These are phyloP conservation scores for cattle (Bos taurus) DNA, from an alignment of 2,113 vertebrate species.

Conservation along the genomic window ARS-UCD2.0 NC_037345.1:54962501-54963000, in stretches of 20 bases:
- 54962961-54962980: neutral
- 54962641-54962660: neutral
- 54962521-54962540: neutral
- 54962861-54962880: neutral
- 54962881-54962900: neutral
- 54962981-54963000: neutral
- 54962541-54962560: neutral
- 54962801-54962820: neutral
- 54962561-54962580: neutral
- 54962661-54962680: neutral
- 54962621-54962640: accelerated
- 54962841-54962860: neutral
- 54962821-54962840: neutral
- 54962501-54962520: neutral
- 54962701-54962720: neutral
- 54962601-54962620: neutral
- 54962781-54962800: neutral
- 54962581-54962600: neutral
- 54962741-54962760: neutral
- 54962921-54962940: neutral
- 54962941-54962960: neutral
- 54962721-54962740: neutral
- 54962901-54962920: neutral
- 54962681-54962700: neutral
- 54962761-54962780: neutral